phyloP scores from a whole-genome alignment of 2,797 vertebrate genomes.

The Naso thynnoides region DNA sequence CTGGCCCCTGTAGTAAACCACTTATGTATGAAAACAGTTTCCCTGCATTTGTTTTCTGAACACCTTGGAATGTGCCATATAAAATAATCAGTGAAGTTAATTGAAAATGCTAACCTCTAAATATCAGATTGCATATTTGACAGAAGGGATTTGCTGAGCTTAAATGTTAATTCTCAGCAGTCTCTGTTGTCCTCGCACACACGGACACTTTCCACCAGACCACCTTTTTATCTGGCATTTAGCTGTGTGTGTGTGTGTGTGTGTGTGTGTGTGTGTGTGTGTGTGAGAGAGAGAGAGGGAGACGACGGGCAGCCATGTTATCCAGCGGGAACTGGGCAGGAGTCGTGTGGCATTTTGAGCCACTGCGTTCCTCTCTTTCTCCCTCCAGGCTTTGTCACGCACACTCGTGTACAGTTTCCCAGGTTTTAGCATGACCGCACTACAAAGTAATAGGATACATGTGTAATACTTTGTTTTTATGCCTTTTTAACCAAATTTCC shows the following conservation, averaged over 20 bases:
- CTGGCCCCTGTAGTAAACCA: background rate
- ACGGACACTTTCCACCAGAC: conserved; percentile 13
- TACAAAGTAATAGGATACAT: background rate
- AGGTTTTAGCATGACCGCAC: background rate
- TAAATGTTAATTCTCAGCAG: background rate
- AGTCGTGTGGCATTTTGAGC: conserved; percentile 37
- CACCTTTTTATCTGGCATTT: conserved; percentile 41
- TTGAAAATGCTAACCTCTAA: conserved; percentile 1
- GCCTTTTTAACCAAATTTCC: background rate
- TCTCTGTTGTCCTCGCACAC: conserved; percentile 4
- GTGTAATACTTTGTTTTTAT: fast-evolving
- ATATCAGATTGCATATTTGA: conserved; percentile 2
- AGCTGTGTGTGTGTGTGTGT: conserved; percentile 7
- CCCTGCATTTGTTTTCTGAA: background rate
- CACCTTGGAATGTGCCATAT: background rate
- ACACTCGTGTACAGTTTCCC: background rate
- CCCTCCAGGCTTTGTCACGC: background rate
- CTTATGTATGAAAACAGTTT: background rate
- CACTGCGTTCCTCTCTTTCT: background rate
- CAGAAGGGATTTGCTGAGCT: background rate
- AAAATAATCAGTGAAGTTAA: conserved; percentile 4
- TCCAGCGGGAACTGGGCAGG: conserved; percentile 30
- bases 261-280: conserved; percentile 2
- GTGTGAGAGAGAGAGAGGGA: background rate
- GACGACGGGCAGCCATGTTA: conserved; percentile 40